phyloP scores from a whole-genome alignment of 2,797 vertebrate species.

The Tiaroga cobitis region DNA sequence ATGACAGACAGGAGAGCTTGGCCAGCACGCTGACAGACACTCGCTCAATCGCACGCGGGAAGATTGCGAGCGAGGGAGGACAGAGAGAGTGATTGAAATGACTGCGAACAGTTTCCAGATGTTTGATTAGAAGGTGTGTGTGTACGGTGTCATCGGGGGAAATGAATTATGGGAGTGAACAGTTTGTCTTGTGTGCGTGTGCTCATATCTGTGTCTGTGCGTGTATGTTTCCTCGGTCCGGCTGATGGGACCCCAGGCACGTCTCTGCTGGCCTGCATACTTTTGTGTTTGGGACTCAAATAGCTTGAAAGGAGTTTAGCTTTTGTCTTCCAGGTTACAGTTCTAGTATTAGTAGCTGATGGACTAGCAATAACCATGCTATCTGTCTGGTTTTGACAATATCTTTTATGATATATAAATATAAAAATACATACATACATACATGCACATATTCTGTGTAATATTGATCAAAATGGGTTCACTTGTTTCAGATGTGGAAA shows the following conservation, averaged over 20 bases:
- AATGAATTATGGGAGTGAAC: slow-evolving; percentile 63
- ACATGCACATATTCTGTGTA: too few species aligned
- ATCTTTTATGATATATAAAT: too few species aligned
- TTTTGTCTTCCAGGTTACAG: neutral
- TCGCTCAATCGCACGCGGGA: slow-evolving; percentile 59
- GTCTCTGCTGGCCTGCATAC: slow-evolving; percentile 52
- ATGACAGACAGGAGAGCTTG: slow-evolving; percentile 70
- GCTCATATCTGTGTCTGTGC: slow-evolving; percentile 1
- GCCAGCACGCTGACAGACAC: slow-evolving; percentile 70
- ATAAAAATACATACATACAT: too few species aligned
- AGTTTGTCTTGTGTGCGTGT: slow-evolving; percentile 8
- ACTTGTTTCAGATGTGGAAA: neutral
- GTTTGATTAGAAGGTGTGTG: slow-evolving; percentile 77
- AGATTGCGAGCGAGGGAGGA: slow-evolving; percentile 37
- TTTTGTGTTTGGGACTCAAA: slow-evolving; percentile 28
- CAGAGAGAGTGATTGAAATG: slow-evolving; percentile 61
- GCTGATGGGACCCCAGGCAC: slow-evolving; percentile 48
- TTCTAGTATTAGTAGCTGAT: neutral
- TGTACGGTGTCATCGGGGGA: slow-evolving; percentile 50
- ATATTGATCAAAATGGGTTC: neutral
- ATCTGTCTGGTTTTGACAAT: neutral
- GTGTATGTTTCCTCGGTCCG: slow-evolving; percentile 29
- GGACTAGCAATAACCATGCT: neutral
- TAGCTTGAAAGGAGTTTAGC: slow-evolving; percentile 10
- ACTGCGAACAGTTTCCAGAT: slow-evolving; percentile 74